Conservation (phyloP, 1,140 invertebrate genomes). For the Drosophila arizonae region DNA sequence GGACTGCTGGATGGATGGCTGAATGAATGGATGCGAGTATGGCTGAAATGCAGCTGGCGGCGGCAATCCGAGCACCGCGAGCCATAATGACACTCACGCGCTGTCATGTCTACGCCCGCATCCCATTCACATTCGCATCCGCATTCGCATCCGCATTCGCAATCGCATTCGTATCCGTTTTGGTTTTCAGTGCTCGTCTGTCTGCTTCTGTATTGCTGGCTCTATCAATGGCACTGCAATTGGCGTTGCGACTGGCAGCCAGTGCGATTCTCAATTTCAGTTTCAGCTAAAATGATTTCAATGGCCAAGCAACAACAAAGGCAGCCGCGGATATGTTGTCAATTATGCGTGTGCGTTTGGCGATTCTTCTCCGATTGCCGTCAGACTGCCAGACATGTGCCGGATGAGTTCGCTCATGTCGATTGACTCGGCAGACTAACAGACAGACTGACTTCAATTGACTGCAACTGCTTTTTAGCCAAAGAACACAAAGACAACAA, state of each 20-base stretch:
- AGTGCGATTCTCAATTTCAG: slow-evolving; percentile 44
- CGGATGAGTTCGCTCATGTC: slow-evolving; percentile 30
- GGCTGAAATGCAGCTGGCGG: slow-evolving; percentile 20
- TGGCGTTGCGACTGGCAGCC: slow-evolving; percentile 12
- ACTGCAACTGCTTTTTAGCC: slow-evolving; percentile 39
- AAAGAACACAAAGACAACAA: slow-evolving; percentile 19
- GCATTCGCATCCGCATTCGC: background rate
- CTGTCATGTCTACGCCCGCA: slow-evolving; percentile 14
- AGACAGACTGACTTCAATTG: slow-evolving; percentile 17
- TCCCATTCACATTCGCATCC: background rate
- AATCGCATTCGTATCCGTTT: background rate
- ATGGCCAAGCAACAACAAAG: slow-evolving; percentile 46
- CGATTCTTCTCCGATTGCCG: slow-evolving; percentile 12
- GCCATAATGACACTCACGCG: slow-evolving; percentile 32
- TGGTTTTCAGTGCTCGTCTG: background rate
- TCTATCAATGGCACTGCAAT: slow-evolving; percentile 21
- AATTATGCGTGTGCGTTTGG: slow-evolving; percentile 55
- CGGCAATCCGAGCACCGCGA: slow-evolving; percentile 34
- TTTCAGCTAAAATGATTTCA: slow-evolving; percentile 50
- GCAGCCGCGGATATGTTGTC: slow-evolving; percentile 63
- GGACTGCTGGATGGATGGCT: slow-evolving; percentile 5
- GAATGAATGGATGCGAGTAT: slow-evolving; percentile 9
- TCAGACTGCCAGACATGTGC: slow-evolving; percentile 27
- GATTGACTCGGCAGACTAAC: slow-evolving; percentile 13
- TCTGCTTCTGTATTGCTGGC: background rate